Evolutionary conservation across 2,888 invertebrate genomes (phyloP).

Genomic region (Aleiodes alternator): DNA sequence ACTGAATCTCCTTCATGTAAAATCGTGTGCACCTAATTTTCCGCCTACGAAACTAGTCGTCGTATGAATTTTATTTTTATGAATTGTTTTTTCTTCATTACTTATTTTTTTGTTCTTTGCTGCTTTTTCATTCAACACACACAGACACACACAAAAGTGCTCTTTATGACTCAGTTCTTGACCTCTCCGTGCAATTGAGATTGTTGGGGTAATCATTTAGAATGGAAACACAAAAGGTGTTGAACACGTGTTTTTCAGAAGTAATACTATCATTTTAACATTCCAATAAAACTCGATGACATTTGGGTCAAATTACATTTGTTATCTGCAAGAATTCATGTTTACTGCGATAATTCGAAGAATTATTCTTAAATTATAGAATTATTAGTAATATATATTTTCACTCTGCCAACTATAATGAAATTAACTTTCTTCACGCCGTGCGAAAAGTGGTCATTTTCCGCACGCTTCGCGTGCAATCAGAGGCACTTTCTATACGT

Average conservation of each 20-base stretch:
- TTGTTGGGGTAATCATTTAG: not conserved
- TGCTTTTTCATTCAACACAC: not conserved
- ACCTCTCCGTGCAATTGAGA: constrained; percentile 2
- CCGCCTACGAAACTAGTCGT: constrained; percentile 34
- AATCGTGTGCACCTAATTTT: constrained; percentile 29
- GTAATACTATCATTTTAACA: not conserved
- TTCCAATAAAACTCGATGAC: constrained; percentile 16
- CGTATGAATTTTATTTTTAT: constrained; percentile 20
- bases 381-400: no score
- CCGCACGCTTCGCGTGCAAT: no score
- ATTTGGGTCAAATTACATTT: constrained; percentile 1
- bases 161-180: constrained; percentile 26
- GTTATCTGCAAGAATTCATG: not conserved
- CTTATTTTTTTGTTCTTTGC: not conserved
- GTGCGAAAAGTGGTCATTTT: no score
- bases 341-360: no score
- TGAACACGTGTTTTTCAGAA: constrained; percentile 8
- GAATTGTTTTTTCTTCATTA: not conserved
- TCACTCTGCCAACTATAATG: no score
- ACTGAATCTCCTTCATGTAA: constrained; percentile 28
- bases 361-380: no score
- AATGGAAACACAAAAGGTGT: constrained; percentile 18
- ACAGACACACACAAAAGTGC: not conserved
- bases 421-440: no score
- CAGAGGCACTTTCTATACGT: no score